Percentiles rank a stretch among this genome's conserved stretches.
These are phyloP conservation scores for Drosophila albomicans DNA, from an alignment of 1,140 invertebrate genomes.

Conservation along the genomic window DNA sequence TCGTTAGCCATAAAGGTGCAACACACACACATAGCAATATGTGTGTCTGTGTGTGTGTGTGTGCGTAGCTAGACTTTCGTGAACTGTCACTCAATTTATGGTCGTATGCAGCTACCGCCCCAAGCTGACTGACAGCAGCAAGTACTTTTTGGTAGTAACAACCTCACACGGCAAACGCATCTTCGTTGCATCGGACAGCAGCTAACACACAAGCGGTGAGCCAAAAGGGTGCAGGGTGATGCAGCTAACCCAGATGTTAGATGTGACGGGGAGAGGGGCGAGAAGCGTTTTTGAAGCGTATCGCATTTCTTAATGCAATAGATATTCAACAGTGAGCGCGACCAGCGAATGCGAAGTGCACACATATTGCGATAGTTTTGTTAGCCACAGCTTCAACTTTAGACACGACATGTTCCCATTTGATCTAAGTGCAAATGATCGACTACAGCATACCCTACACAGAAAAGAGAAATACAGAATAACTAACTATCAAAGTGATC, in stretches of 20 bases:
- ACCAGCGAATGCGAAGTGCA: not conserved
- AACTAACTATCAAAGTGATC: too few species aligned
- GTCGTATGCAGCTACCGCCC: slow-evolving; percentile 21
- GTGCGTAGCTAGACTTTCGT: slow-evolving; percentile 10
- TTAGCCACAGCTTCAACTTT: slow-evolving; percentile 15
- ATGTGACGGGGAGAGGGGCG: not conserved
- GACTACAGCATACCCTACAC: not conserved
- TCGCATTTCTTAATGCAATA: slow-evolving; percentile 33
- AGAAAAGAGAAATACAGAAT: too few species aligned
- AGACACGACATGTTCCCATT: not conserved
- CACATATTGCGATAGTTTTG: slow-evolving; percentile 22
- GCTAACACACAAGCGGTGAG: not conserved
- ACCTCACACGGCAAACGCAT: not conserved
- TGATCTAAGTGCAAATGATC: not conserved
- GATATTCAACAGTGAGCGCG: not conserved
- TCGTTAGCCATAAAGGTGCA: slow-evolving; percentile 40
- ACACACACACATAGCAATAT: not conserved
- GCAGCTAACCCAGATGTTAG: too few species aligned
- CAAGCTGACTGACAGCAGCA: slow-evolving; percentile 45
- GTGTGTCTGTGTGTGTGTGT: slow-evolving; percentile 16
- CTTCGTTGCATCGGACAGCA: not conserved
- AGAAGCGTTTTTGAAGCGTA: slow-evolving; percentile 29
- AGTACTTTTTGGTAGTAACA: slow-evolving; percentile 15
- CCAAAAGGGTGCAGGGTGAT: not conserved
- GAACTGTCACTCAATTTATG: slow-evolving; percentile 41